phyloP scores from a whole-genome alignment of 2,888 invertebrate genomes.

The Isotomurus palustris region DNA sequence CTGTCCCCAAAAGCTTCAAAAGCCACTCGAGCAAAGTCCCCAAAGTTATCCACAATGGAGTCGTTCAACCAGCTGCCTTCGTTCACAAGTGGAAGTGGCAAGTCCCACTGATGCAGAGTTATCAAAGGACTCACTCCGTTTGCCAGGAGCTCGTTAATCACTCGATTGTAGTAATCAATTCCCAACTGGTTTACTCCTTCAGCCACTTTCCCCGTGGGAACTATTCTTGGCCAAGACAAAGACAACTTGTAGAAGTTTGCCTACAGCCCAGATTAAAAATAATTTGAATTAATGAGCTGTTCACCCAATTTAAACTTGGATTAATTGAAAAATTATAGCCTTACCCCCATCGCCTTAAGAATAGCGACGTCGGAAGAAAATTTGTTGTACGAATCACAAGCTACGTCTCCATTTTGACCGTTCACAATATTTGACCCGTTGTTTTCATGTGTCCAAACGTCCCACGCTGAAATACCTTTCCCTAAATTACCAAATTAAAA shows the following conservation, averaged over 20 bases:
- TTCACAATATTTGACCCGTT: slow-evolving; percentile 47
- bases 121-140: slow-evolving; percentile 3
- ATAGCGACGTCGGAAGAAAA: not conserved
- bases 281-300: too few relatives aligned
- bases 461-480: slow-evolving; percentile 50
- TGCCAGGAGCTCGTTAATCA: slow-evolving; percentile 1
- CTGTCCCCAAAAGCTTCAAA: slow-evolving; percentile 54
- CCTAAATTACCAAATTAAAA: slow-evolving; percentile 40
- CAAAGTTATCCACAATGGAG: slow-evolving; percentile 53
- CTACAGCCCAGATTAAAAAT: not conserved
- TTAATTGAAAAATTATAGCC: not conserved
- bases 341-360: slow-evolving; percentile 7
- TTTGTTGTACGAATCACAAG: slow-evolving; percentile 5
- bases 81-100: slow-evolving; percentile 55
- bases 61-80: slow-evolving; percentile 51
- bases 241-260: slow-evolving; percentile 8
- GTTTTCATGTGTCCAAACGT: slow-evolving; percentile 49
- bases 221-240: slow-evolving; percentile 8
- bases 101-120: slow-evolving; percentile 55
- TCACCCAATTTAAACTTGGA: not conserved
- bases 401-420: slow-evolving; percentile 49
- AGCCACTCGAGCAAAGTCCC: slow-evolving; percentile 53
- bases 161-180: slow-evolving; percentile 10
- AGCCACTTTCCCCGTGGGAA: slow-evolving; percentile 1
- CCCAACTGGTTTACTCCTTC: slow-evolving; percentile 9